phyloP scores from a whole-genome alignment of 1,140 invertebrate species.

The Drosophila navojoa region DNA sequence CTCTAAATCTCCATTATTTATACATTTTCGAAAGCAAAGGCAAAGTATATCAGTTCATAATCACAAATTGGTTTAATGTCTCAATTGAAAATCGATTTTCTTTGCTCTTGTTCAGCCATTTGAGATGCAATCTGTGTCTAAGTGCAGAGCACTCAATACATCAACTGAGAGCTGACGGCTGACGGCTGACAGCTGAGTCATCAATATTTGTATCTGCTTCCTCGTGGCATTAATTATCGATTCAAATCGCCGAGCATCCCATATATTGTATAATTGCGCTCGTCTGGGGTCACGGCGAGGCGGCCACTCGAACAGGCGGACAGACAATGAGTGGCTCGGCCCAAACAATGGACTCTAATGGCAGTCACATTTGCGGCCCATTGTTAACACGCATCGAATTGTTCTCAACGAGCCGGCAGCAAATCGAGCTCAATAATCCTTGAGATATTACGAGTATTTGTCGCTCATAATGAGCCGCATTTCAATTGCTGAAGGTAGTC shows the following conservation, averaged over 20 bases:
- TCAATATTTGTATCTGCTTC: conserved; percentile 23
- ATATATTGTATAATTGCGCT: conserved; percentile 21
- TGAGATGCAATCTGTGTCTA: conserved; percentile 28
- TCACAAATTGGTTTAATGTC: no score
- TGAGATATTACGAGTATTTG: conserved; percentile 42
- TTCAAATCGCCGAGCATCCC: conserved; percentile 28
- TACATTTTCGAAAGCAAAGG: no score
- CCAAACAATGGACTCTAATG: conserved; percentile 31
- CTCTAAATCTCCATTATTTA: no score
- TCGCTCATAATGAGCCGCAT: conserved; percentile 48
- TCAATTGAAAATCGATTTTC: conserved; percentile 5
- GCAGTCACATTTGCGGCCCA: conserved; percentile 26
- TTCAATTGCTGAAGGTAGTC: conserved; percentile 14
- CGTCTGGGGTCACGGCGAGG: conserved; percentile 24
- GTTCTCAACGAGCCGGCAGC: conserved; percentile 51
- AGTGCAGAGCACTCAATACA: conserved; percentile 35
- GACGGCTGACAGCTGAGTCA: conserved; percentile 47
- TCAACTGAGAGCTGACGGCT: conserved; percentile 30
- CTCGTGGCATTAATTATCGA: conserved; percentile 55
- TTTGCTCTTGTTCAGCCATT: background rate
- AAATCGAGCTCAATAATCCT: conserved; percentile 55
- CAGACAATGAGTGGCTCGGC: background rate
- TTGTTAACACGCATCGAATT: conserved; percentile 49
- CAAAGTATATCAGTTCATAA: no score
- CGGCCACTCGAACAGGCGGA: conserved; percentile 29